Base-by-base conservation (phyloP, 64 coral and sea anemone species). In the Pocillopora damicornis region DNA sequence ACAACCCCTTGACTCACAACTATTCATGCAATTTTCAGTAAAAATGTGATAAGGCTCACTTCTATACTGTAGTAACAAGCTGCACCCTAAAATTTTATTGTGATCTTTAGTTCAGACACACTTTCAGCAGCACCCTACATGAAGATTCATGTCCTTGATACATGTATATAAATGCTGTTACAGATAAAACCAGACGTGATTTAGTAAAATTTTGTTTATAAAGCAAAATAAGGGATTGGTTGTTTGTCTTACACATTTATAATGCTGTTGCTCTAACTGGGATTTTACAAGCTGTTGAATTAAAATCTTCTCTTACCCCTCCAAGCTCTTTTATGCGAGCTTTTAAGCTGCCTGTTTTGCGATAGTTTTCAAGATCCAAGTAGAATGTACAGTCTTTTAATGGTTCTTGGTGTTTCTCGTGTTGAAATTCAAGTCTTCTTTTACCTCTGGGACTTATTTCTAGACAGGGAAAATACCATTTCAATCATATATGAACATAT, bases 391-490 rank as follows among this genome's bases (percentile, higher is more conserved):
- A 81, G 45, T 88, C 94, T 84, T 96, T 93, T 5, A 96, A 35
- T 66, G 94, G 91, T 51, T 92, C 88, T 22, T 93, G 74, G 61
- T 82, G 62, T 65, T 95, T 91, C 20, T 93, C 79, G 61, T 82
- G 62, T 65, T 95, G 90, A 60, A 96, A 96, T 57, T 96, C 94
- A 51, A 96, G 91, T 90, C 77, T 93, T 79, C 94, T 51, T 26
- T 96, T 96, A 11, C 94, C 94, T 60, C 89, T 96, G 80, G 94
- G 94, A 59, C 90, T 90, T 16, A 82, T 15, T 92, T 96, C 94
- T 96, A 35, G 64, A 82, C 80, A 85, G 3, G 42, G 45, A 35
- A 22, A 67, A 37, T 0, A 16, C 22, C 11, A 71, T 11, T 71
- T 25, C n/a, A 71, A 20, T 18, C 16, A 51, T 51, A 51, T 51